phyloP scores from a whole-genome alignment of 2,888 invertebrate genomes.

The Caenorhabditis sp. region DNA sequence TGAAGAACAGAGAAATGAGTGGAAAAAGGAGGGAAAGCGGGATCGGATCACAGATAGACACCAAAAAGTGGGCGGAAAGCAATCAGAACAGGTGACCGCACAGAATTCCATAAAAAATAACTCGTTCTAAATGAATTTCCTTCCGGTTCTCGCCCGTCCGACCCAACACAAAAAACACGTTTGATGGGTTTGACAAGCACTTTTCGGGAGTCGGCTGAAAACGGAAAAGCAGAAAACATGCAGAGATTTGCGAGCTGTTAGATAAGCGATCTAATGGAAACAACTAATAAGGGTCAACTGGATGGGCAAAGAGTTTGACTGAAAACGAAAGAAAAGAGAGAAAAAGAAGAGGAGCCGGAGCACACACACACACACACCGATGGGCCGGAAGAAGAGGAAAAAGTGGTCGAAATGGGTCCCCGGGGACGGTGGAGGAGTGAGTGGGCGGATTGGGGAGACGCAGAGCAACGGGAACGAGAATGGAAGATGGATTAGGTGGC shows the following conservation, averaged over 20 bases:
- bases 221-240: background rate
- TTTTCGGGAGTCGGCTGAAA: background rate
- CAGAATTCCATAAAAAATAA: conserved; percentile 9
- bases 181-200: no score
- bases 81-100: conserved; percentile 30
- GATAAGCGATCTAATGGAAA: conserved; percentile 28
- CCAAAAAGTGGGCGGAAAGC: no score
- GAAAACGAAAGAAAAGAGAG: conserved; percentile 24
- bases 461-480: conserved; percentile 21
- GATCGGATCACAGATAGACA: no score
- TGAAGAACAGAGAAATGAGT: background rate
- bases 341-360: conserved; percentile 14
- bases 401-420: conserved; percentile 54
- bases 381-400: conserved; percentile 45
- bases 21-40: no score
- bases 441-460: conserved; percentile 14
- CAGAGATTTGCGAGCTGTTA: conserved; percentile 10
- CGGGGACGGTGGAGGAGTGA: conserved; percentile 31
- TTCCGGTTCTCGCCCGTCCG: conserved; percentile 29
- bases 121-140: conserved; percentile 17
- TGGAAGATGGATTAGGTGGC: conserved; percentile 45
- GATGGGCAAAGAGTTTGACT: conserved; percentile 17
- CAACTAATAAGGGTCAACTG: conserved; percentile 29
- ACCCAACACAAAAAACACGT: no score
- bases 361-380: conserved; percentile 33